Conservation (phyloP, 2,797 vertebrate species). For the Lepus oiostolus region DNA sequence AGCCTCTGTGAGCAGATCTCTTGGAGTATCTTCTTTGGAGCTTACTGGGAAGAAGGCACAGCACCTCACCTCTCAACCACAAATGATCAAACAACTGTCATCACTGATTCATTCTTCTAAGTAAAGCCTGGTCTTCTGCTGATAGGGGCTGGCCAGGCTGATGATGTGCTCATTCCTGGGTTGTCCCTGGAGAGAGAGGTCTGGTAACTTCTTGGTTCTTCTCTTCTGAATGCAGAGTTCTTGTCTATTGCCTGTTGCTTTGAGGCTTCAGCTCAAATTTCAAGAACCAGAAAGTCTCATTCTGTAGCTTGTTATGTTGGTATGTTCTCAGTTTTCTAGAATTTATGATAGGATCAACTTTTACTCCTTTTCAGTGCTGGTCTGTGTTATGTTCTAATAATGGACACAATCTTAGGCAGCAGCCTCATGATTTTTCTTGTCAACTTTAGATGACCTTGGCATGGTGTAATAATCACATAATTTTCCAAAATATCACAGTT, state of each 20-base stretch:
- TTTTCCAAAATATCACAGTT: neutral
- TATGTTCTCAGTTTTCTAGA: neutral
- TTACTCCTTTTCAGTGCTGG: neutral
- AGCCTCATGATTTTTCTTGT: neutral
- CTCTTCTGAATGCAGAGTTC: neutral
- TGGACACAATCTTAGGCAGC: neutral
- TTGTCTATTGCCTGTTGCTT: neutral
- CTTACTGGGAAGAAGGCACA: neutral
- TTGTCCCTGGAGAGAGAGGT: neutral
- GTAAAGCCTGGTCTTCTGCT: neutral
- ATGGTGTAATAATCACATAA: neutral
- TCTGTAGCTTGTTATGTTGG: neutral
- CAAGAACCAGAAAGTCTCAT: neutral
- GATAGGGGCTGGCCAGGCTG: neutral
- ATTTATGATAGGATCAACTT: neutral
- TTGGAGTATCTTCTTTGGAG: neutral
- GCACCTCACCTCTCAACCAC: neutral
- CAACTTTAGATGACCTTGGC: neutral
- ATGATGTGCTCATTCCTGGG: neutral
- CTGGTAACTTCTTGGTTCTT: neutral
- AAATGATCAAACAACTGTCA: fast-evolving
- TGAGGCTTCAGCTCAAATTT: neutral
- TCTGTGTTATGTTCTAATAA: neutral
- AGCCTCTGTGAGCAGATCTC: neutral
- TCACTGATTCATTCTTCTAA: neutral